phyloP scores from a whole-genome alignment of 2,113 vertebrate species.

The Centrocercus urophasianus region DNA sequence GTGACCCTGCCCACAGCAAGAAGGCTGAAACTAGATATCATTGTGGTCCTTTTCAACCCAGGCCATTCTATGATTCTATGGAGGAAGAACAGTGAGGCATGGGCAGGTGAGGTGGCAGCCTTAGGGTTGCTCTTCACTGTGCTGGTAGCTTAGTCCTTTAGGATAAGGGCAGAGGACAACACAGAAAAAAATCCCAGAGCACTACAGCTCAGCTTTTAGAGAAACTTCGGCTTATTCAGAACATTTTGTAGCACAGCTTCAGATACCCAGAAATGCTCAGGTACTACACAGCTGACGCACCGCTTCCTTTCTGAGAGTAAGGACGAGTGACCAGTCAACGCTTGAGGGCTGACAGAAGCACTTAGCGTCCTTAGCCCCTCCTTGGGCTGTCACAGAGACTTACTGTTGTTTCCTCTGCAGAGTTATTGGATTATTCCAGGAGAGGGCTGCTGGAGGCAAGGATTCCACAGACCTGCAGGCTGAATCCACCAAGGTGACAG shows the following conservation, averaged over 20 bases:
- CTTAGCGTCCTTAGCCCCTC: background rate
- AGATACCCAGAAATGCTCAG: background rate
- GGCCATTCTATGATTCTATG: no score
- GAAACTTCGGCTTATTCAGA: background rate
- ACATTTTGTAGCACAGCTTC: background rate
- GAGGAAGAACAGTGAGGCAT: background rate
- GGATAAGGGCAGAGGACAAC: background rate
- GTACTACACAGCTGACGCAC: background rate
- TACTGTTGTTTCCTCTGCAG: background rate
- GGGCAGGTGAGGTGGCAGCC: background rate
- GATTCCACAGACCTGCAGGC: background rate
- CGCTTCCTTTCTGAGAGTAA: slow-evolving; percentile 36
- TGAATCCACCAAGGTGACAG: slow-evolving; percentile 41
- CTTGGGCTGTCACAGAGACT: slow-evolving; percentile 54
- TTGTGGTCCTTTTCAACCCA: no score
- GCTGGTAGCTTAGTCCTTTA: background rate
- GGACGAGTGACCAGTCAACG: background rate
- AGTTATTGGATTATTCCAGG: slow-evolving; percentile 48
- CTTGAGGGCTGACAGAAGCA: slow-evolving; percentile 55
- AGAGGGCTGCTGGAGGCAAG: background rate
- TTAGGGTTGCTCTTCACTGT: background rate
- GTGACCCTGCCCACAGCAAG: no score
- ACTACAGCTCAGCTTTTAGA: background rate
- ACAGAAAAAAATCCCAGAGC: background rate
- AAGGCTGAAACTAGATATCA: no score